These are phyloP conservation scores for Selene dorsalis DNA, from an alignment of 2,797 vertebrate genomes.

Conservation along the genomic window DNA sequence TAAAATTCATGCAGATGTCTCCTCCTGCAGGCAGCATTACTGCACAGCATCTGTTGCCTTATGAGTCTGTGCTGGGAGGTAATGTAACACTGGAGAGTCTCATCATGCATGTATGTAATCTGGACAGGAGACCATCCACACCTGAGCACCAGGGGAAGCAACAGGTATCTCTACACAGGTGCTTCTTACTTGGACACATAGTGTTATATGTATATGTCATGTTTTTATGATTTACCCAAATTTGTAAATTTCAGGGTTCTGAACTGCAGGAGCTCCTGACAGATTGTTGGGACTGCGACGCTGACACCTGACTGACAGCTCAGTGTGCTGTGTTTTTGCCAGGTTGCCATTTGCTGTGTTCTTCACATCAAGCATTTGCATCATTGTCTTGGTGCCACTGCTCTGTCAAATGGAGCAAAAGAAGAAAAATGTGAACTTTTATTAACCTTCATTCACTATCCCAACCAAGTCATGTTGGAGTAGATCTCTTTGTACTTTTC, in stretches of 20 bases:
- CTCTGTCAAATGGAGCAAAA: no score
- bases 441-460: no score
- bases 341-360: not conserved
- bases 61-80: conserved; percentile 86
- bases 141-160: conserved; percentile 80
- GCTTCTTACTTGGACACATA: not conserved
- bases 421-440: no score
- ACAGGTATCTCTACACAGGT: conserved; percentile 76
- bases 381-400: conserved; percentile 7
- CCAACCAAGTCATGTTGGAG: no score
- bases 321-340: conserved; percentile 73
- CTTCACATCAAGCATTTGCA: conserved; percentile 3
- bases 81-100: conserved; percentile 80
- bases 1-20: conserved; percentile 37
- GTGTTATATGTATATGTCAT: not conserved
- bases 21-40: conserved; percentile 73
- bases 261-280: conserved; percentile 84
- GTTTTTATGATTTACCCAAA: not conserved
- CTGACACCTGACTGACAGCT: conserved; percentile 88
- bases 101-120: conserved; percentile 78
- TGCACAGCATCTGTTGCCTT: conserved; percentile 73
- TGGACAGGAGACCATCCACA: conserved; percentile 83
- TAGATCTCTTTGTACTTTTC: no score
- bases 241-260: conserved; percentile 74
- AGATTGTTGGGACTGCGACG: conserved; percentile 91